phyloP scores from a whole-genome alignment of 1,140 invertebrate species.

The Trachelipus rathkii region DNA sequence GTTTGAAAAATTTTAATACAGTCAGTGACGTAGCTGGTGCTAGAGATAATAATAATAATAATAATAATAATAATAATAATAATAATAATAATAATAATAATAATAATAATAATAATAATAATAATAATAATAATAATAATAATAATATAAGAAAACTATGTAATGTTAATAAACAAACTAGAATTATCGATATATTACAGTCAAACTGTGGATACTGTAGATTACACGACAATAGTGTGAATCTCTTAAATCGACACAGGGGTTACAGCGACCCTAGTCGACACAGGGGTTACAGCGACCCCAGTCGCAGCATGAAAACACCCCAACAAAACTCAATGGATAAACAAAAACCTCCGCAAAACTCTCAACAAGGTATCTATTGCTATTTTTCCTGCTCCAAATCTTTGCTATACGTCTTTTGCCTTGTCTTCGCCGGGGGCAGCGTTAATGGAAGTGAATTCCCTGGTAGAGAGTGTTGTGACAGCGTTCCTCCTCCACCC shows the following conservation, averaged over 20 bases:
- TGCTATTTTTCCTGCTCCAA: not conserved
- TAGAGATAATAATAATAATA: no score
- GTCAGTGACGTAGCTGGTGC: no score
- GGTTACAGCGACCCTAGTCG: not conserved
- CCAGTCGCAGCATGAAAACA: not conserved
- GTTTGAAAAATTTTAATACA: no score
- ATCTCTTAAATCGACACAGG: not conserved
- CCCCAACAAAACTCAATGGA: not conserved
- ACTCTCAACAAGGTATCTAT: not conserved
- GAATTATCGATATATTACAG: no score
- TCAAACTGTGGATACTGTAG: not conserved
- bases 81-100: not conserved
- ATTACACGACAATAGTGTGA: not conserved
- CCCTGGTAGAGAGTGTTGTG: constrained; percentile 43
- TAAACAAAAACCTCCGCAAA: not conserved
- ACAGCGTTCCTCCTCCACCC: constrained; percentile 42
- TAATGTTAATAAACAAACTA: no score
- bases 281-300: not conserved
- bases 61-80: not conserved
- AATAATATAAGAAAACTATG: not conserved
- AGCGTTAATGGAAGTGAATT: constrained; percentile 33
- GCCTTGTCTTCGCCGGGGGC: not conserved
- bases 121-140: not conserved
- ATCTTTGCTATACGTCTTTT: not conserved
- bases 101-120: not conserved